Base-by-base conservation (phyloP, 1,140 invertebrate genomes). In the Danaus melanippus region DNA sequence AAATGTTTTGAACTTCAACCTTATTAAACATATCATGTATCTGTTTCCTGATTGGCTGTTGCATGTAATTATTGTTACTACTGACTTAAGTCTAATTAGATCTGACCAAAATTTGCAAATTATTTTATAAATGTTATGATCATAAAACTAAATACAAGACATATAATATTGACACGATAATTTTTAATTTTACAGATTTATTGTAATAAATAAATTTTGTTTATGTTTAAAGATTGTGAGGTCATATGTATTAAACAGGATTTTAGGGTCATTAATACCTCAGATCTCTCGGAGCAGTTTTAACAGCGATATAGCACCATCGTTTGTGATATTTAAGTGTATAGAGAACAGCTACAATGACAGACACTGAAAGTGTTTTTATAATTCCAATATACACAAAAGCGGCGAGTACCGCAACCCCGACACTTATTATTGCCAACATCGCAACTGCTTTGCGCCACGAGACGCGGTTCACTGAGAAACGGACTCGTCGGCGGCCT, bases 251-350 rank as follows among this genome's bases (percentile, higher is more conserved):
- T 46, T 32, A 56, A 5, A 11, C 46, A 56, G 47, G 51, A 10
- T 63, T 61, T 55, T 46, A 12, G 32, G 50, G 11, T 61, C 32
- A 64, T 60, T 56, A 58, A 91, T 84, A 93, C 92, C 73, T 88
- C 11, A 92, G 39, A 84, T 96, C 94, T 45, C 94, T 88, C 1
- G 92, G 92, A 9, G 89, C 76, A 0, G 94, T 96, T 64, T 84
- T 90, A 3, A 90, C 46, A 11, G 92, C 92, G 45, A 95, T 89
- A 69, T 93, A 93, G 67, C 92, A 89, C 91, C 92, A 93, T 75
- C 86, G 85, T 53, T 89, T 89, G 49, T 84, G 74, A 49, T 79
- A 82, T 32, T 78, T 42, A 44, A 73, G 12, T 12, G 47, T 52
- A 56, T 78, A 86, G n/a, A 75, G 21, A 43, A 70, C 42, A 57